Base-by-base conservation (phyloP, 2,113 vertebrate genomes). In the Oreochromis tanganicae region DNA sequence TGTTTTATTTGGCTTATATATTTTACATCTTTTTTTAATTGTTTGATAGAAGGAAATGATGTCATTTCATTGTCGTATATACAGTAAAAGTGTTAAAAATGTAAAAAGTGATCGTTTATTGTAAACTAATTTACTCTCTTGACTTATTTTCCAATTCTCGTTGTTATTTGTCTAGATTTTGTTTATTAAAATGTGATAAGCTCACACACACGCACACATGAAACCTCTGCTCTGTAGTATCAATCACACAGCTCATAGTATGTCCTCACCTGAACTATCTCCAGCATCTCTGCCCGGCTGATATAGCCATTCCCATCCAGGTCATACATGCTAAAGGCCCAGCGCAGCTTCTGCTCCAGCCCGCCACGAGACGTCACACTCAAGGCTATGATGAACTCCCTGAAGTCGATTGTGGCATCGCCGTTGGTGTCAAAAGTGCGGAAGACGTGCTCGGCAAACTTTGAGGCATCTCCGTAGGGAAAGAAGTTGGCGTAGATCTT, bases 401-500 rank as follows among this genome's bases (percentile, higher is more conserved):
- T 93, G 90, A 97, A 97, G 92, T 97, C 96, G 3, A 97, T 97
- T 87, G 96, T 97, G 87, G 95, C 94, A 1, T 97, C 96, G 0
- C 95, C 83, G 38, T 97, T 97, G 86, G 96, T 97, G 91, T 97
- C 96, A 1, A 97, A 97, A 0, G 96, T 97, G 83, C 96, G 96
- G 54, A 97, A 97, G 41, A 96, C 96, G 5, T 97, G 96, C 91
- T 97, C 96, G 0, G 96, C 96, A 1, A 97, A 97, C 93, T 97
- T 97, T 0, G 96, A 97, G 41, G 96, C 96, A 2, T 97, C 96
- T 4, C 96, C 96, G 29, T 97, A 97, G 4, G 96, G 96, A 88
- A 97, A 97, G 87, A 97, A 97, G 91, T 97, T 97, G 91, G 96
- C 96, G 4, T 97, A 97, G 91, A 97, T 96, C 93, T 97, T 97